These are phyloP conservation scores for Dinomys branickii DNA, from an alignment of 2,113 vertebrate species.

Conservation along the genomic window DNA sequence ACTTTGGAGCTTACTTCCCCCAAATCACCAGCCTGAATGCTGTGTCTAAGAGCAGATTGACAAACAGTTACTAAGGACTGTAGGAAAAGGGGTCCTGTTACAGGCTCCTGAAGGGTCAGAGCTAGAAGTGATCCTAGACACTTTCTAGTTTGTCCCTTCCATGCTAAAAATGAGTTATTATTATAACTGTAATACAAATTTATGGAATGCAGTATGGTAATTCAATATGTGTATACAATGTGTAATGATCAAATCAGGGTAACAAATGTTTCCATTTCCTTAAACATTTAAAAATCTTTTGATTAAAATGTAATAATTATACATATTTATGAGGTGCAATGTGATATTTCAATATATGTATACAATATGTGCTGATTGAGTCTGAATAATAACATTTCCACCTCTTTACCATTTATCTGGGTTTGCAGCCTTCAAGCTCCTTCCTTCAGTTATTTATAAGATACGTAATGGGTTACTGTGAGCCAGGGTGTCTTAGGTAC, in stretches of 20 bases:
- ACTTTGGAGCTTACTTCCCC: not conserved
- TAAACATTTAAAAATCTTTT: constrained; percentile 41
- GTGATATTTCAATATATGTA: constrained; percentile 32
- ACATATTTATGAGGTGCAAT: constrained; percentile 55
- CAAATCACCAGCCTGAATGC: not conserved
- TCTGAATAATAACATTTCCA: constrained; percentile 12
- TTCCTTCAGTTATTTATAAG: not conserved
- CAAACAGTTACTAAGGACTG: not conserved
- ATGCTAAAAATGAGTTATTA: not conserved
- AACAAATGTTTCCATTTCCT: constrained; percentile 47
- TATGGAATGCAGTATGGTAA: constrained; percentile 21
- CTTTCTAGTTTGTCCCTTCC: not conserved
- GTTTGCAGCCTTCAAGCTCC: not conserved
- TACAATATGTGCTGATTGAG: constrained; percentile 34
- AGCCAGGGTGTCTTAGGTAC: not conserved
- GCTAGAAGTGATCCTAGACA: not conserved
- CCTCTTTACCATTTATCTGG: not conserved
- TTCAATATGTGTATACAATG: constrained; percentile 35
- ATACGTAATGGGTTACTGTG: not conserved
- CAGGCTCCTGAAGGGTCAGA: not conserved
- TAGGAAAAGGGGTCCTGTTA: not conserved
- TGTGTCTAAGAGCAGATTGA: not conserved
- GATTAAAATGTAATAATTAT: constrained; percentile 54
- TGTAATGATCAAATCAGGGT: constrained; percentile 38
- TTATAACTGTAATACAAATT: constrained; percentile 48